phyloP scores from a whole-genome alignment of 2,888 invertebrate species.

The Tethea ocularis region DNA sequence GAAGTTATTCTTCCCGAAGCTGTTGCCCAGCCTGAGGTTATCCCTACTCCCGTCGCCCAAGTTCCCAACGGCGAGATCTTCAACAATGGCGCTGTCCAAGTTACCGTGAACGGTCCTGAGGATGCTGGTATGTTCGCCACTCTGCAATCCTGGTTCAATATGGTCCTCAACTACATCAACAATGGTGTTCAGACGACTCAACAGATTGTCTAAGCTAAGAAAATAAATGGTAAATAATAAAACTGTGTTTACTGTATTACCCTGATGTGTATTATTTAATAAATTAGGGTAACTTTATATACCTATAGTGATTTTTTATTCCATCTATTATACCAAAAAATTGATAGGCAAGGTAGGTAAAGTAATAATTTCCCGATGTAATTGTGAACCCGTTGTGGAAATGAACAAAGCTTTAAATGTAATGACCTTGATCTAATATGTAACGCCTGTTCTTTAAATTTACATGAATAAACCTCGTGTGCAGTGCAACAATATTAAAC shows the following conservation, averaged over 20 bases:
- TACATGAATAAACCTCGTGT: no score
- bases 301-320: neutral
- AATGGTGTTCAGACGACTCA: conserved; percentile 51
- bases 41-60: conserved; percentile 14
- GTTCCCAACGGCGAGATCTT: conserved; percentile 52
- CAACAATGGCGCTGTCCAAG: conserved; percentile 63
- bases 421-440: no score
- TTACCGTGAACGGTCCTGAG: conserved; percentile 52
- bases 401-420: no score
- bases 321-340: no score
- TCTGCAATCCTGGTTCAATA: conserved; percentile 63
- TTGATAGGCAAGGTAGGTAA: no score
- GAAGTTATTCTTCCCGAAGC: conserved; percentile 27
- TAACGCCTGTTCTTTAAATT: no score
- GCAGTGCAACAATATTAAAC: neutral
- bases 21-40: conserved; percentile 18
- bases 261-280: neutral
- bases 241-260: no score
- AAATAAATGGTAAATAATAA: conserved; percentile 1
- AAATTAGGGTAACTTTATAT: neutral
- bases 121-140: conserved; percentile 53
- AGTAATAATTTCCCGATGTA: no score
- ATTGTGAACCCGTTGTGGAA: no score
- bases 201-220: conserved; percentile 53
- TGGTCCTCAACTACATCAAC: conserved; percentile 64